These are phyloP conservation scores for Pelagia noctiluca DNA, from an alignment of 30 jellyfish, hydroid and myxozoan species.

Conservation along the genomic window DNA sequence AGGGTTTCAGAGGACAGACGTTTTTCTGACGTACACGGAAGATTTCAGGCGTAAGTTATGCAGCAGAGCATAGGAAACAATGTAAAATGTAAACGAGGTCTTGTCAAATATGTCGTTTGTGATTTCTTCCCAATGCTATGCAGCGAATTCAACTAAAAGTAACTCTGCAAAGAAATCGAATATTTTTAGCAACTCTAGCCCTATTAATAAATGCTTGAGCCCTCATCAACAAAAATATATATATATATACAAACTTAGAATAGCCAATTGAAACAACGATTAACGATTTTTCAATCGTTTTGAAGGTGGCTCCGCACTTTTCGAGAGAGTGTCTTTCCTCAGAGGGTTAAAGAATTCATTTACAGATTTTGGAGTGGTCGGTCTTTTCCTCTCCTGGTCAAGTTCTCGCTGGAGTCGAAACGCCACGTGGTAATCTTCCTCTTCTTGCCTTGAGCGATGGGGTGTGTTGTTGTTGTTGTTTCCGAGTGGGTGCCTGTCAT, in stretches of 20 bases:
- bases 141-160: too few species aligned
- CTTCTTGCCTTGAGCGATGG: constrained; percentile 42
- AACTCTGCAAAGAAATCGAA: too few species aligned
- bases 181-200: too few species aligned
- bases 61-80: too few species aligned
- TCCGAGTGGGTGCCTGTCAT: not conserved
- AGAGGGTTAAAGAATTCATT: constrained; percentile 24
- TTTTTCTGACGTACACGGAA: too few species aligned
- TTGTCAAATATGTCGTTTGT: too few species aligned
- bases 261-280: not conserved
- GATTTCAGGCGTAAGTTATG: too few species aligned
- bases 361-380: not conserved
- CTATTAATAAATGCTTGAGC: not conserved
- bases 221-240: not conserved
- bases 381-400: constrained; percentile 38
- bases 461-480: constrained; percentile 8
- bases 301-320: not conserved
- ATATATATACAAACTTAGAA: too few species aligned
- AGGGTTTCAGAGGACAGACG: too few species aligned
- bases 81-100: too few species aligned
- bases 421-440: constrained; percentile 60
- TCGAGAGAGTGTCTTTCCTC: constrained; percentile 1
- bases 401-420: constrained; percentile 51
- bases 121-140: too few species aligned
- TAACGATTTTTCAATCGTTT: constrained; percentile 17